These are phyloP conservation scores for Allobates femoralis DNA, from an alignment of 2,797 vertebrate species.

Conservation along the genomic window DNA sequence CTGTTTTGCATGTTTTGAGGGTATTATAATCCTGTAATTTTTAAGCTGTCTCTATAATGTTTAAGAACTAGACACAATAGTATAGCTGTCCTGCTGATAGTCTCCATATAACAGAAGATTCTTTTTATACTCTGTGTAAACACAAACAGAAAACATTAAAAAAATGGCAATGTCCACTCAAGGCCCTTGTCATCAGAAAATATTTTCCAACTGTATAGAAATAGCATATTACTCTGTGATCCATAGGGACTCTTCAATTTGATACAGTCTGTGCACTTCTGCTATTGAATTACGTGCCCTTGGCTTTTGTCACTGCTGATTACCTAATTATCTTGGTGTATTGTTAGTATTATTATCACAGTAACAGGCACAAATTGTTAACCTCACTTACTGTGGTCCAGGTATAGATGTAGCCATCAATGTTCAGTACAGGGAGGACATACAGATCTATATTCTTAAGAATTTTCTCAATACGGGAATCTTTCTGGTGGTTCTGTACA, in stretches of 20 bases:
- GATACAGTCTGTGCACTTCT: background rate
- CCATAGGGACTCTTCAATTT: background rate
- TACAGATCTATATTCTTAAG: constrained; percentile 83
- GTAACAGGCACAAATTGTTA: background rate
- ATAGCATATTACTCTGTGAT: background rate
- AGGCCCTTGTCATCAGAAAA: too few relatives aligned
- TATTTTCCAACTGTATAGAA: background rate
- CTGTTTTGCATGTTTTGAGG: too few relatives aligned
- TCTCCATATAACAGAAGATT: too few relatives aligned
- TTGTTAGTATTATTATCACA: background rate
- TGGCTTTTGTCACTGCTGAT: background rate
- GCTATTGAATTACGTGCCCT: background rate
- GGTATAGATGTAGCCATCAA: constrained; percentile 83
- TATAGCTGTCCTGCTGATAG: too few relatives aligned
- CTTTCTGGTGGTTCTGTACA: constrained; percentile 76
- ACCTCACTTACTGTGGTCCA: constrained; percentile 73
- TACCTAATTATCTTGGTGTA: background rate
- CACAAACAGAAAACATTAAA: too few relatives aligned
- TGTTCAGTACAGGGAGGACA: constrained; percentile 83
- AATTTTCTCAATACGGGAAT: constrained; percentile 77
- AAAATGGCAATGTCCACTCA: too few relatives aligned
- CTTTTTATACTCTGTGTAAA: too few relatives aligned
- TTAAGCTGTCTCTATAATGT: too few relatives aligned
- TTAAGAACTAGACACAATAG: too few relatives aligned
- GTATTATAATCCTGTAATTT: too few relatives aligned